A percentile compares a stretch with the other conserved stretches of the same genome.
These are phyloP conservation scores for Chironex yamaguchii DNA, from an alignment of 30 jellyfish, hydroid and myxozoan genomes.

Conservation along the genomic window DNA sequence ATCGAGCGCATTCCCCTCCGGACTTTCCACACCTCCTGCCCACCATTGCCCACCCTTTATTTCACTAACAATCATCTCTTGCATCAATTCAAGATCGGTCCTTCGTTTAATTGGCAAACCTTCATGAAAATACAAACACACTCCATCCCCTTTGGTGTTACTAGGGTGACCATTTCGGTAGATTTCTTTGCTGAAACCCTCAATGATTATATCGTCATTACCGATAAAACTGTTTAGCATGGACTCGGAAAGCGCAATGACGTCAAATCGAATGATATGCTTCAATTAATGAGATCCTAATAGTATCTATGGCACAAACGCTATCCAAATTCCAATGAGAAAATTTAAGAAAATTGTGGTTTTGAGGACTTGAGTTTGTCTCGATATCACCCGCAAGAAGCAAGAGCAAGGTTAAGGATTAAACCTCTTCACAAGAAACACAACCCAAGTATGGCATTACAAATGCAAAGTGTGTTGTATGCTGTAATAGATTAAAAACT, in stretches of 20 bases:
- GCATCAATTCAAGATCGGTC: slow-evolving; percentile 33
- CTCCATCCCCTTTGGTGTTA: slow-evolving; percentile 20
- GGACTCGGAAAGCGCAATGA: slow-evolving; percentile 20
- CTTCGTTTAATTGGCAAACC: slow-evolving; percentile 63
- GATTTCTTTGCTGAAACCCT: slow-evolving; percentile 46
- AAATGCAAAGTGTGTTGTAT: slow-evolving; percentile 13
- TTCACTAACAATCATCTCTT: slow-evolving; percentile 40
- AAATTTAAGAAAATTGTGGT: slow-evolving; percentile 8
- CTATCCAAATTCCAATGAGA: neutral
- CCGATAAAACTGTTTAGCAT: slow-evolving; percentile 9
- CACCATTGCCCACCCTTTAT: neutral
- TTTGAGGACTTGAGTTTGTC: slow-evolving; percentile 31
- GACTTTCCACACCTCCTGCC: slow-evolving; percentile 29
- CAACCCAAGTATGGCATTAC: neutral
- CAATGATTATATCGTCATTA: neutral
- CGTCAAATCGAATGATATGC: slow-evolving; percentile 10
- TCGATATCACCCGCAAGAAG: slow-evolving; percentile 16
- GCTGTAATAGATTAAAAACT: slow-evolving; percentile 1
- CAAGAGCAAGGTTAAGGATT: neutral
- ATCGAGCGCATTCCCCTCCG: too few species aligned
- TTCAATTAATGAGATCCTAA: slow-evolving; percentile 11
- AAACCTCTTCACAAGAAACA: neutral
- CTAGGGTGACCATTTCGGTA: slow-evolving; percentile 66
- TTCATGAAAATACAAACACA: slow-evolving; percentile 52
- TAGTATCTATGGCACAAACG: slow-evolving; percentile 13